These are phyloP conservation scores for Cottus gobio DNA, from an alignment of 2,113 vertebrate genomes.

Conservation along the genomic window DNA sequence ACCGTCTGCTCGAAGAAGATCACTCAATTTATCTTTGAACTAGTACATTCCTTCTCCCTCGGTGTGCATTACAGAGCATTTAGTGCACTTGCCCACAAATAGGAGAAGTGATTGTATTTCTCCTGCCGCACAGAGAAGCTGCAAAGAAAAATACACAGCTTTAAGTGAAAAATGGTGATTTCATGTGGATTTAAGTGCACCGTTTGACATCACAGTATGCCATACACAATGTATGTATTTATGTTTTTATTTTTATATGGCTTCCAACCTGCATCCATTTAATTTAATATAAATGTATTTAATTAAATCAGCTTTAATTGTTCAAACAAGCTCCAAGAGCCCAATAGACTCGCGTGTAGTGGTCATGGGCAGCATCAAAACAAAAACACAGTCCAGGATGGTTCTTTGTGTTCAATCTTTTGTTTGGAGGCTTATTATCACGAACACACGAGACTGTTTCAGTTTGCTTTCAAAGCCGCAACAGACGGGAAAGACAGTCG, in stretches of 20 bases:
- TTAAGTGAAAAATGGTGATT: not conserved
- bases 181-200: not conserved
- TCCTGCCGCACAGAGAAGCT: not conserved
- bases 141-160: not conserved
- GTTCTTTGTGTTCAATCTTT: not conserved
- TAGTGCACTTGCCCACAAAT: not conserved
- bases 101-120: not conserved
- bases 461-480: not conserved
- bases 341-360: not conserved
- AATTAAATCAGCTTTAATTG: not conserved
- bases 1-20: slow-evolving; percentile 32
- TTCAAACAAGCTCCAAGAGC: not conserved
- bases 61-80: slow-evolving; percentile 7
- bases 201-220: not conserved
- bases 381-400: not conserved
- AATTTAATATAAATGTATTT: not conserved
- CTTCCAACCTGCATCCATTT: not conserved
- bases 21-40: slow-evolving; percentile 39
- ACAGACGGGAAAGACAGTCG: not conserved
- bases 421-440: not conserved
- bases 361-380: not conserved
- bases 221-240: not conserved
- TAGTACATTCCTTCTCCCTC: slow-evolving; percentile 17
- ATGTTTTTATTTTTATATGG: not conserved
- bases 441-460: not conserved